These are phyloP conservation scores for Venustaconcha ellipsiformis DNA, from an alignment of 1,140 invertebrate species.

Conservation along the genomic window DNA sequence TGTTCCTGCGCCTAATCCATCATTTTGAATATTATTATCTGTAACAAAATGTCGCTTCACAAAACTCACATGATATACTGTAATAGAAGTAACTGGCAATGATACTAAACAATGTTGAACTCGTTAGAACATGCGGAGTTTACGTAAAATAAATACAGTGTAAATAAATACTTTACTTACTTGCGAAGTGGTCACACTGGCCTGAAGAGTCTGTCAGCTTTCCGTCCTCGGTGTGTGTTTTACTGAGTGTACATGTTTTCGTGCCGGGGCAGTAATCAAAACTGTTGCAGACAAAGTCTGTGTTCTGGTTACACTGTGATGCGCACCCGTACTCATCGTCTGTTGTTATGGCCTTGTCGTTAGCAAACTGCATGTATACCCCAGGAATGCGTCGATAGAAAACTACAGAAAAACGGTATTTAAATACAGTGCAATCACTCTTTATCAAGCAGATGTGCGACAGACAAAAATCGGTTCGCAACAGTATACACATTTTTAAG, in stretches of 20 bases:
- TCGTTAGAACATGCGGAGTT: no score
- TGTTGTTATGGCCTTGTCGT: conserved; percentile 12
- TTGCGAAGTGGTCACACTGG: conserved; percentile 26
- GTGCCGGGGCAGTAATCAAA: conserved; percentile 23
- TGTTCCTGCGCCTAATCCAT: no score
- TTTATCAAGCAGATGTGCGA: no score
- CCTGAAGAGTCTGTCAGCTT: conserved; percentile 2
- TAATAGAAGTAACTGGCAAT: no score
- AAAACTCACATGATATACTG: no score
- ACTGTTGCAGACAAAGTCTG: conserved; percentile 15
- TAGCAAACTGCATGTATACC: conserved; percentile 10
- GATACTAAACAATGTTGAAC: no score
- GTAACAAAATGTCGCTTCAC: no score
- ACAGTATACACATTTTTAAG: no score
- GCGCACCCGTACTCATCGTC: conserved; percentile 15
- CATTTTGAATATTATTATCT: no score
- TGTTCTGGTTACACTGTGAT: conserved; percentile 8
- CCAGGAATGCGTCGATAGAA: conserved; percentile 13
- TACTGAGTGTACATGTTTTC: conserved; percentile 18
- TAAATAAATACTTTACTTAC: conserved; percentile 14
- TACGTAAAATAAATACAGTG: no score
- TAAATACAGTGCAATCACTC: no score
- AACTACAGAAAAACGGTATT: conserved; percentile 6
- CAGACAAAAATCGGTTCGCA: no score
- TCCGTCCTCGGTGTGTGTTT: conserved; percentile 25